Conservation (phyloP, 2,113 vertebrate genomes). For the Pandion haliaetus region DNA sequence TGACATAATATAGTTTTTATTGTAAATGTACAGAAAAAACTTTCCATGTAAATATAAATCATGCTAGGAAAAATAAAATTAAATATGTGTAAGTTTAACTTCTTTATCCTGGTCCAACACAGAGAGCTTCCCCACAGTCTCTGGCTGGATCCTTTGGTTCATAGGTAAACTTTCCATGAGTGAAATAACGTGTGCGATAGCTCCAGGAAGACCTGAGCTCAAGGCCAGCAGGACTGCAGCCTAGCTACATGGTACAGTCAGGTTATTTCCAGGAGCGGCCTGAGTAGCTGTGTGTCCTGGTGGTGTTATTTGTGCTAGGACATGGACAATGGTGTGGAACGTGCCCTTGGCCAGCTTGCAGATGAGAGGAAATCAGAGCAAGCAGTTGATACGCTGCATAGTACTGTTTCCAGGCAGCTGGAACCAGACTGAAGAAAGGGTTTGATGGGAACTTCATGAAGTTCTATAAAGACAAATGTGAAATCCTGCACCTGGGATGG, state of each 20-base stretch:
- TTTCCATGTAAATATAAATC: background rate
- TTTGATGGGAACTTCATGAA: background rate
- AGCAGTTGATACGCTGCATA: background rate
- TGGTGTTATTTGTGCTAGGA: background rate
- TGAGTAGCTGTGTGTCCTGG: background rate
- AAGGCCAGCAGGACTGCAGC: background rate
- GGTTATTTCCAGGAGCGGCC: background rate
- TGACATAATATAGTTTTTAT: background rate
- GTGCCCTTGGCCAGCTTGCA: background rate
- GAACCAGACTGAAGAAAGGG: background rate
- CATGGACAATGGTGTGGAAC: rapidly evolving
- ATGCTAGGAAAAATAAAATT: background rate
- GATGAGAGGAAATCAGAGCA: background rate
- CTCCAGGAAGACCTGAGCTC: background rate
- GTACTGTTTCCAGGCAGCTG: background rate
- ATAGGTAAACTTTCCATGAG: background rate
- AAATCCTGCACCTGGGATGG: background rate
- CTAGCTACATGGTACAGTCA: background rate
- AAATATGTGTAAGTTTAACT: background rate
- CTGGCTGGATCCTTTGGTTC: background rate
- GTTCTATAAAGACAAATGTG: background rate
- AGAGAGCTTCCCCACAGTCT: background rate
- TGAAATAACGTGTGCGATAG: background rate
- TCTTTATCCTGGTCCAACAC: background rate
- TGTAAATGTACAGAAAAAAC: background rate